Conservation (phyloP, 2,113 vertebrate genomes). For the Melanerpes aurifrons region DNA sequence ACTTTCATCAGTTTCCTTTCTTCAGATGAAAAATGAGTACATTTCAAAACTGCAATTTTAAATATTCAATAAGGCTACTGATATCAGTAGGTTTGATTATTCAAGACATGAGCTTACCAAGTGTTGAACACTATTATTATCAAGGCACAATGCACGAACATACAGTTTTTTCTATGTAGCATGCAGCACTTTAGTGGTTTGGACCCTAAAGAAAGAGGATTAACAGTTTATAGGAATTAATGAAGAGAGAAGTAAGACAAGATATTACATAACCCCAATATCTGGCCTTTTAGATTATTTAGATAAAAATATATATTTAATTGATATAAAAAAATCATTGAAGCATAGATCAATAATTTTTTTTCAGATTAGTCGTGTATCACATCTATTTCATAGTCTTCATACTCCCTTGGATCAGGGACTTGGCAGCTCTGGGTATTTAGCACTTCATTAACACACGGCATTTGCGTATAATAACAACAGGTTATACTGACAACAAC, state of each 20-base stretch:
- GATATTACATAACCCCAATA: background rate
- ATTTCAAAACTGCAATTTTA: slow-evolving; percentile 56
- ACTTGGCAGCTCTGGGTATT: background rate
- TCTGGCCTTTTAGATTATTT: slow-evolving; percentile 3
- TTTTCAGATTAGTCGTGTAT: background rate
- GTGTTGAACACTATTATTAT: slow-evolving; percentile 2
- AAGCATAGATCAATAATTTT: background rate
- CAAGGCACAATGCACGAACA: background rate
- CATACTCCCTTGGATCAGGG: background rate
- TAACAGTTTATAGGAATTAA: background rate
- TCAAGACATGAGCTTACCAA: slow-evolving; percentile 38
- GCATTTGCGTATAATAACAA: background rate
- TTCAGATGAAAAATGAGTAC: slow-evolving; percentile 64
- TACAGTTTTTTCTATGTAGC: background rate
- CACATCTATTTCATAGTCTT: background rate
- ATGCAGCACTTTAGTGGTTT: background rate
- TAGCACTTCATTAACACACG: slow-evolving; percentile 41
- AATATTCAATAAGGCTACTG: slow-evolving; percentile 67
- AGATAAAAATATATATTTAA: background rate
- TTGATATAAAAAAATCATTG: slow-evolving; percentile 18
- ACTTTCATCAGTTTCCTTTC: slow-evolving; percentile 56
- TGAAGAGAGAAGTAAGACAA: rapidly evolving
- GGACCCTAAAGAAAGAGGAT: background rate
- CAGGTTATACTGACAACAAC: slow-evolving; percentile 25
- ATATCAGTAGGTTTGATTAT: slow-evolving; percentile 60